Percentiles rank a stretch among this genome's conserved stretches.
Conservation (phyloP, 2,888 invertebrate genomes). For the Abrostola triplasia region DNA sequence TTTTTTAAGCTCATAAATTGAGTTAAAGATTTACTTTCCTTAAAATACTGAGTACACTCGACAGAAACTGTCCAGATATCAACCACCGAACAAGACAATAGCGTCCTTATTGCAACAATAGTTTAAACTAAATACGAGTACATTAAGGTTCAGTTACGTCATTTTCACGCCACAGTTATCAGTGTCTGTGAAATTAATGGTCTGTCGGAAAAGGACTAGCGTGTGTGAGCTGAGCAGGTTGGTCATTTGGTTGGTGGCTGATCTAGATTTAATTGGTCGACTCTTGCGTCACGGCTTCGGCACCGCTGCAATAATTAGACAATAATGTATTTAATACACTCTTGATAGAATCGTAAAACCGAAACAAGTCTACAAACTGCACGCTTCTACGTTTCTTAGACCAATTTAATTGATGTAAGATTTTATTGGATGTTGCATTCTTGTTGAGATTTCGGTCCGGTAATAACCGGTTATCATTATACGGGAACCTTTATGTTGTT, state of each 20-base stretch:
- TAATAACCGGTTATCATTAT: not conserved
- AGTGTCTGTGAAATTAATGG: slow-evolving; percentile 59
- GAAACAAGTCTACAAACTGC: slow-evolving; percentile 38
- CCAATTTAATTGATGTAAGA: slow-evolving; percentile 47
- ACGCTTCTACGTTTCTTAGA: slow-evolving; percentile 42
- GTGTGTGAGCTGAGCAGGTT: slow-evolving; percentile 46
- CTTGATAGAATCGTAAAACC: slow-evolving; percentile 33
- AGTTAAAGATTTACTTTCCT: no score
- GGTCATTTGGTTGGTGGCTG: slow-evolving; percentile 31
- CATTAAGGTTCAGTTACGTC: slow-evolving; percentile 2
- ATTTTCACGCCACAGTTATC: slow-evolving; percentile 42
- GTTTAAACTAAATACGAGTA: no score
- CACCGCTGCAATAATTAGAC: slow-evolving; percentile 49
- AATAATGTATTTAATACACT: slow-evolving; percentile 43
- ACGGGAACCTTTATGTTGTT: no score
- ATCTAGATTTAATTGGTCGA: slow-evolving; percentile 57
- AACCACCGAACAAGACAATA: not conserved
- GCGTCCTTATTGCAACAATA: slow-evolving; percentile 5
- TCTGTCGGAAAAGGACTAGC: slow-evolving; percentile 56
- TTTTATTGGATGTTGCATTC: slow-evolving; percentile 38
- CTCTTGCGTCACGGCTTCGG: slow-evolving; percentile 38
- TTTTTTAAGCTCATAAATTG: no score
- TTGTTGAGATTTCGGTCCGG: slow-evolving; percentile 4
- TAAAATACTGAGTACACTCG: no score
- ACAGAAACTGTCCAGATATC: no score